Evolutionary conservation across 2,797 vertebrate species (phyloP), one percentile per base, ranked within the genome.

Genomic region (Salarias fasciatus): DNA sequence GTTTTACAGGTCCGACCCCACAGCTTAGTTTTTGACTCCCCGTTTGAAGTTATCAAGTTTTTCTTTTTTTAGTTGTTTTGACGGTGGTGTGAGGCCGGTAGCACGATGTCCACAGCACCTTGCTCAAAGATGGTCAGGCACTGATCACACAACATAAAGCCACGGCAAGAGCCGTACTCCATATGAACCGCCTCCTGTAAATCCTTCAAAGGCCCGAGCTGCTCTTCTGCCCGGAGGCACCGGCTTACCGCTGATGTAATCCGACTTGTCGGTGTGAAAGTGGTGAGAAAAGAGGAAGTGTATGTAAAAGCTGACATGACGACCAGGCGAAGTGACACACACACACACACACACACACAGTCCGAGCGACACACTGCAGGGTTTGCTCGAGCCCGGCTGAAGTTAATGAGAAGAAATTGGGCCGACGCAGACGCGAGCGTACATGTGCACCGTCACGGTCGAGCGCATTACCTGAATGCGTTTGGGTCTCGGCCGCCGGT

Each of bases 171-270:
- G 24, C 24, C 24, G 2, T 24, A 24, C 18, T 24, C 18, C 24
- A 24, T 24, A 72, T 76, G 53, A 63, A 55, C 79, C 83, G 82
- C 82, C 85, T 86, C 85, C 82, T 73, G 83, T 51, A 69, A 80
- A 77, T 35, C 12, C 50, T 31, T 42, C 62, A 43, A 69, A 49
- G 63, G 51, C 28, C 57, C 15, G 64, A 67, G 72, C 65, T 72
- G 71, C 70, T 65, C 53, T 24, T 59, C 41, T 24, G 41, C 52
- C 60, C 64, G 11, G 3, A 45, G 56, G 30, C 61, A 35, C 10
- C 30, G 29, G 67, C 62, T 85, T 65, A 75, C 61, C 45, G 79
- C 80, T 69, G 55, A 77, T 54, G 33, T 75, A 53, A 80, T 77
- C 57, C 68, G 62, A 30, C 71, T 66, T 75, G 74, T 79, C 63